Base-by-base conservation (phyloP, 2,888 invertebrate species). In the Phania funesta region DNA sequence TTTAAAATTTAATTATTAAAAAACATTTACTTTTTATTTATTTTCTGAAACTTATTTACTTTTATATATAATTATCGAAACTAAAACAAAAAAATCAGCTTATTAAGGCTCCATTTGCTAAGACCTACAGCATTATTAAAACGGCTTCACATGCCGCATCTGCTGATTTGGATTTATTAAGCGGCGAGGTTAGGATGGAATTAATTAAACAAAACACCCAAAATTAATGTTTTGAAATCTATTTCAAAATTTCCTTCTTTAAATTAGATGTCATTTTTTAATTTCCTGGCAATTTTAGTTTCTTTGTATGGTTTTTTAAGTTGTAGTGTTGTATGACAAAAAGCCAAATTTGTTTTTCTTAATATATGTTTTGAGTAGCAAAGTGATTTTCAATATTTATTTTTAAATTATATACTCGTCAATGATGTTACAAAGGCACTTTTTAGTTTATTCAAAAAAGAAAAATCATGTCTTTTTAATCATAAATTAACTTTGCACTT, bases 71-170 rank as follows among this genome's bases (percentile, higher is more conserved):
- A 75, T 65, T 52, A 7, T 44, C 16, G 1, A 62, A 56, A 68
- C 24, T 16, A 26, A 54, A 68, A 75, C 44, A 24, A 56, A 32
- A 38, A 58, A 70, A 86, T 87, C 93, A 97, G 97, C 95, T 97
- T 93, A 95, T 97, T 95, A 97, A 97, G 96, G 97, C 97, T 92
- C 97, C 97, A 91, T 97, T 97, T 93, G 96, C 96, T 93, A 97
- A 97, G 95, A 95, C 97, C 94, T 97, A 97, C 95, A 96, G 95
- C 93, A 96, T 97, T 93, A 95, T 97, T 94, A 97, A 96, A 96
- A 97, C 96, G 93, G 89, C 89, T 83, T 89, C 89, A 84, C 89
- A 89, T 88, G 95, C 94, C 91, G 93, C 94, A 92, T 94, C 94
- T 87, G 93, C 94, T 91, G 95, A 94, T 92, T 92, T 94, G 90